Evolutionary conservation across 2,797 vertebrate species (phyloP).

Genomic region (Pangasius macronema): DNA sequence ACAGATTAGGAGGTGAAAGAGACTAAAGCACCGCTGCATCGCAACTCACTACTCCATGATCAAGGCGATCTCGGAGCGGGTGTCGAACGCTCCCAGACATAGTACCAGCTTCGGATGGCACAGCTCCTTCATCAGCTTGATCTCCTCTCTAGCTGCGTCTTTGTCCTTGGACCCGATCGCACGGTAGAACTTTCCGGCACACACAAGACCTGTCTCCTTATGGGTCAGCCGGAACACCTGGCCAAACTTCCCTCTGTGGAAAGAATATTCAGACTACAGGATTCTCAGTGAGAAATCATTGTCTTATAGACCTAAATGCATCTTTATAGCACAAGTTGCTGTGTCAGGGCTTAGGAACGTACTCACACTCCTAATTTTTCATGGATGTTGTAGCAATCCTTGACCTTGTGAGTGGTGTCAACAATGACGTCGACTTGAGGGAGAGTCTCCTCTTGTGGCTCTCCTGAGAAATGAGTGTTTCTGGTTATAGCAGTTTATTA

Average conservation of each 20-base stretch:
- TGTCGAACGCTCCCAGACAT: constrained; percentile 82
- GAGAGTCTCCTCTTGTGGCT: constrained; percentile 52
- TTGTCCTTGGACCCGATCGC: constrained; percentile 71
- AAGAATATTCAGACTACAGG: not conserved
- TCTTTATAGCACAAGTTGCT: no score
- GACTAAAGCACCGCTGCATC: not conserved
- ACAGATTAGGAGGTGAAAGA: not conserved
- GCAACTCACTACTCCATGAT: constrained; percentile 84
- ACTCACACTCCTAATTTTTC: constrained; percentile 88
- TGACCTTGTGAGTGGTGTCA: constrained; percentile 73
- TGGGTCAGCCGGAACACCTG: constrained; percentile 80
- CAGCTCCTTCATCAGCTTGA: constrained; percentile 83
- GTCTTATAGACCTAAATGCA: no score
- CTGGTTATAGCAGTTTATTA: not conserved
- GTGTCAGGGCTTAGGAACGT: not conserved
- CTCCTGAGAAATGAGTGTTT: constrained; percentile 46
- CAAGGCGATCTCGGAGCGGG: constrained; percentile 74
- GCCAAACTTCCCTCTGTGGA: constrained; percentile 81
- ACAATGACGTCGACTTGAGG: constrained; percentile 63
- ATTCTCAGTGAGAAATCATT: not conserved
- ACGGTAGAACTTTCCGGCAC: constrained; percentile 84
- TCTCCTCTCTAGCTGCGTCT: constrained; percentile 72
- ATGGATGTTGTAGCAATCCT: constrained; percentile 74
- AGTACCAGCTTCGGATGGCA: constrained; percentile 83
- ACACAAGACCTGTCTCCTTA: constrained; percentile 73